Conservation (phyloP, 2,797 vertebrate species). For the Coreius guichenoti region DNA sequence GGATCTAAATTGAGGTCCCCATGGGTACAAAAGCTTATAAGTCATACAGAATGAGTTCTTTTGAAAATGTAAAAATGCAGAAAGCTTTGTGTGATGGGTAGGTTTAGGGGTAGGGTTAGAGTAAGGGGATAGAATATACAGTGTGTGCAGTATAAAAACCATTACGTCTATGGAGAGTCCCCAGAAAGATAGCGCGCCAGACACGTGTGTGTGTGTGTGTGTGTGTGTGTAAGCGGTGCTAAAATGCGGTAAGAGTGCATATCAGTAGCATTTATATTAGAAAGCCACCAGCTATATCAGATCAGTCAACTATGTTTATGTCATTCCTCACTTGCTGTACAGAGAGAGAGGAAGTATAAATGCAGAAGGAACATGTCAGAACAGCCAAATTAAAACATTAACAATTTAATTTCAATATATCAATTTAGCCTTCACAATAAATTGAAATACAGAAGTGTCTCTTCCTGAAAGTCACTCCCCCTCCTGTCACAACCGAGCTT, state of each 20-base stretch:
- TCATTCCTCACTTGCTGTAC: neutral
- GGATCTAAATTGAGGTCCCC: too few relatives aligned
- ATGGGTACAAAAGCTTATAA: too few relatives aligned
- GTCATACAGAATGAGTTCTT: too few relatives aligned
- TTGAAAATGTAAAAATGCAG: too few relatives aligned
- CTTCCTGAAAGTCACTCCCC: neutral
- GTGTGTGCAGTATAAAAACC: too few relatives aligned
- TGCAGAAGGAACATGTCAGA: neutral
- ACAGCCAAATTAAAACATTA: neutral
- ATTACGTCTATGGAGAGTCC: too few relatives aligned
- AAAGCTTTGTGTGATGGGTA: too few relatives aligned
- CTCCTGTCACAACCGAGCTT: neutral
- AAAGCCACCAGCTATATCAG: neutral
- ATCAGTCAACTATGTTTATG: conserved; percentile 8
- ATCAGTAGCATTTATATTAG: neutral
- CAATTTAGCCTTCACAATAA: neutral
- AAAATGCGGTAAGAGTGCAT: neutral
- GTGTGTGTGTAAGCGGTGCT: too few relatives aligned
- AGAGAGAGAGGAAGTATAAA: neutral
- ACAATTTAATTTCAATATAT: neutral
- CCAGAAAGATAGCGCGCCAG: too few relatives aligned
- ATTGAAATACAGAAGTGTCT: neutral
- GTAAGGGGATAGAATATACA: too few relatives aligned
- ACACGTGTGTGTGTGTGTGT: neutral
- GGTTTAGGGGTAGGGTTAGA: too few relatives aligned